Evolutionary conservation across 2,888 invertebrate genomes (phyloP).

Genomic region (Drosophila testacea): DNA sequence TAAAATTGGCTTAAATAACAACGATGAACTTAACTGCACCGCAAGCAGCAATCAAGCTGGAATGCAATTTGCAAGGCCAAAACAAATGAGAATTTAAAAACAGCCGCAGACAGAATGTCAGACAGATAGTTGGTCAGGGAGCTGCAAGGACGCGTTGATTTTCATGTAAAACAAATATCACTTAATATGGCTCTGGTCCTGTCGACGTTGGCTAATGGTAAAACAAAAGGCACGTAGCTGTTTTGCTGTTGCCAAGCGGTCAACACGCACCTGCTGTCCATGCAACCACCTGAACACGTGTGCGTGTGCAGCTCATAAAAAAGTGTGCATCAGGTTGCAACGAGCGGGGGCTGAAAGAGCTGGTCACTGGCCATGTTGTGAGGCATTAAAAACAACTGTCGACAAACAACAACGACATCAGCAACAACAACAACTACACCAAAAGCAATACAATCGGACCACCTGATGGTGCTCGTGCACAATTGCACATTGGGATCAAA

Average conservation of each 20-base stretch:
- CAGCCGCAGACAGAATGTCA: conserved; percentile 16
- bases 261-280: conserved; percentile 49
- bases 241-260: conserved; percentile 29
- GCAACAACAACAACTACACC: conserved; percentile 15
- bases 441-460: conserved; percentile 46
- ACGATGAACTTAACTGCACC: conserved; percentile 48
- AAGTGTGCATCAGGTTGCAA: conserved; percentile 74
- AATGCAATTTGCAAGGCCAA: conserved; percentile 61
- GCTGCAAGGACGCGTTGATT: conserved; percentile 68
- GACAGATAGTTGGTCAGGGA: conserved; percentile 17
- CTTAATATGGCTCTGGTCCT: conserved; percentile 65
- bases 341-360: conserved; percentile 12
- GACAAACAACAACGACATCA: conserved; percentile 64
- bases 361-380: conserved; percentile 35
- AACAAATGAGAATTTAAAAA: conserved; percentile 57
- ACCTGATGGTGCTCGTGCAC: conserved; percentile 60
- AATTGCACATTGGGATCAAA: conserved; percentile 48
- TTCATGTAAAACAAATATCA: conserved; percentile 80
- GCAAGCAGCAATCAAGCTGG: conserved; percentile 38
- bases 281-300: conserved; percentile 60
- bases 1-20: conserved; percentile 62
- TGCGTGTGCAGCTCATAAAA: conserved; percentile 76
- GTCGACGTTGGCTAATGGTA: conserved; percentile 67
- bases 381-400: conserved; percentile 78
- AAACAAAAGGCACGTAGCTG: conserved; percentile 73